A percentile compares a stretch with the other conserved stretches of the same genome.
Conservation (phyloP, 2,113 vertebrate species). For the Crocuta crocuta region DNA sequence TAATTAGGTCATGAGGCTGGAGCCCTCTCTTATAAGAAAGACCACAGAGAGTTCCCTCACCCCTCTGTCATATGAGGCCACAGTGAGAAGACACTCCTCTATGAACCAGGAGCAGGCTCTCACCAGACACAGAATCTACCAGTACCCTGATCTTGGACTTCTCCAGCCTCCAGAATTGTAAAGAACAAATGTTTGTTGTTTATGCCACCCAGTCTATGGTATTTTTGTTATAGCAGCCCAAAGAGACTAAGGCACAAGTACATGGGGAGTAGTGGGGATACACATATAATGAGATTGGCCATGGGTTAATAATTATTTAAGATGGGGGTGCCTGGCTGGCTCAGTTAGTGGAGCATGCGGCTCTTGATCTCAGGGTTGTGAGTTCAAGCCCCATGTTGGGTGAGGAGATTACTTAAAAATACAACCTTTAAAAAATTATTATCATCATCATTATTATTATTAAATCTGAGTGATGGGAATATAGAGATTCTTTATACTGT, state of each 20-base stretch:
- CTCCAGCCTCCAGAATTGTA: background rate
- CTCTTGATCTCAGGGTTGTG: too few species aligned
- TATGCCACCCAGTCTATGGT: background rate
- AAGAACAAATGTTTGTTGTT: background rate
- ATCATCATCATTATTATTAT: background rate
- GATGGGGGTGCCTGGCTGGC: too few species aligned
- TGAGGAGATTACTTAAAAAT: too few species aligned
- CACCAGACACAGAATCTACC: background rate
- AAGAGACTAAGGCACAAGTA: background rate
- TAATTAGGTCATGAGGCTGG: background rate
- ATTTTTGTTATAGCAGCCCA: background rate
- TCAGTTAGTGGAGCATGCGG: too few species aligned
- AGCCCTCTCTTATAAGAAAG: background rate
- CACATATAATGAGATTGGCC: background rate
- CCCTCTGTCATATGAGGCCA: background rate
- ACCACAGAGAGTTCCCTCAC: background rate
- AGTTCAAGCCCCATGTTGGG: too few species aligned
- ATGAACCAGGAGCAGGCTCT: background rate
- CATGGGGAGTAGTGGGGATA: background rate
- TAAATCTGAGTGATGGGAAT: background rate
- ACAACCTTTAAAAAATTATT: too few species aligned
- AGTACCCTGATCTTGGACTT: background rate
- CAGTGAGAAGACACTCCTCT: background rate
- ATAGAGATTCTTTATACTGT: background rate
- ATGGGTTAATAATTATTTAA: background rate